Evolutionary conservation across 2,888 invertebrate species (phyloP).

Genomic region (Aproaerema taeniolella): DNA sequence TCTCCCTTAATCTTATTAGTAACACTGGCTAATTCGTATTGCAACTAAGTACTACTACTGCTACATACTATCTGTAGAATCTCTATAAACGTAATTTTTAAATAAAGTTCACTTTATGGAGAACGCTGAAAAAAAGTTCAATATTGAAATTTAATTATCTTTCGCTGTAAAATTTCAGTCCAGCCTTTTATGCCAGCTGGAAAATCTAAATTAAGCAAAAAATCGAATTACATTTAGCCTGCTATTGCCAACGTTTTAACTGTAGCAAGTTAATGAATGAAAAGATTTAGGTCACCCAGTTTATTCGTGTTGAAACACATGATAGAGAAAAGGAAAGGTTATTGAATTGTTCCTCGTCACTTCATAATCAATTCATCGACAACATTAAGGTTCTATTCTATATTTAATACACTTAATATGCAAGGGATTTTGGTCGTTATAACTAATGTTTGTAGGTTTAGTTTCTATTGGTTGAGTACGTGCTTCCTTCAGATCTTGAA

Average conservation of each 20-base stretch:
- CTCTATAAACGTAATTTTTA: too few relatives aligned
- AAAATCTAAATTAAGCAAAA: not conserved
- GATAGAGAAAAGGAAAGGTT: constrained; percentile 1
- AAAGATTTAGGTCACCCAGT: constrained; percentile 9
- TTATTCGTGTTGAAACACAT: not conserved
- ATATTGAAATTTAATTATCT: too few relatives aligned
- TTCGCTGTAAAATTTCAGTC: too few relatives aligned
- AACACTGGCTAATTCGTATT: too few relatives aligned
- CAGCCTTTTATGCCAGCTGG: not conserved
- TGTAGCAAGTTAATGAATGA: constrained; percentile 8
- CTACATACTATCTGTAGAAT: too few relatives aligned
- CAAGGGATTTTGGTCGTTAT: constrained; percentile 38
- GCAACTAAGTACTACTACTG: too few relatives aligned
- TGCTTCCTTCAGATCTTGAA: constrained; percentile 24
- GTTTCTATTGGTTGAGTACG: constrained; percentile 31
- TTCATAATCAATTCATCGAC: constrained; percentile 13
- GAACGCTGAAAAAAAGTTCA: too few relatives aligned
- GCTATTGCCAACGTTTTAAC: not conserved
- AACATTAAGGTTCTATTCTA: constrained; percentile 9
- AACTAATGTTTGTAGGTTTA: constrained; percentile 37
- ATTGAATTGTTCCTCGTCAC: constrained; percentile 1
- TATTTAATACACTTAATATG: constrained; percentile 7
- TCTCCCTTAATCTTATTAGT: too few relatives aligned
- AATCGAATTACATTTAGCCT: constrained; percentile 2
- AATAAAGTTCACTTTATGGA: too few relatives aligned